Conservation (phyloP, 2,797 vertebrate genomes). For the Thunnus albacares region DNA sequence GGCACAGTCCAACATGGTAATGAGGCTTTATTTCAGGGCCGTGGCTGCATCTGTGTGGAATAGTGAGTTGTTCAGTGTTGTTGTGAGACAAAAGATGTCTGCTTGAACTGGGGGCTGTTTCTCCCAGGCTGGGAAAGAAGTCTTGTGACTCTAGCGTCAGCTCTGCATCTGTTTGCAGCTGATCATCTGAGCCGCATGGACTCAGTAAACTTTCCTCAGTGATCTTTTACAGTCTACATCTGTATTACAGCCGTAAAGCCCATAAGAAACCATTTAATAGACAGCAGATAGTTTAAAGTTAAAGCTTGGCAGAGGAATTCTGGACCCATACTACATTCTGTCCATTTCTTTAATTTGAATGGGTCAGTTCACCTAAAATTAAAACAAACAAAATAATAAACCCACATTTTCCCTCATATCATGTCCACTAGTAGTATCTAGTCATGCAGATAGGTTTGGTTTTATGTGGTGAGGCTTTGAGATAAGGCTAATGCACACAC, state of each 20-base stretch:
- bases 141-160: conserved; percentile 89
- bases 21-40: conserved; percentile 78
- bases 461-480: conserved; percentile 5
- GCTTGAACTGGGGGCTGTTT: conserved; percentile 82
- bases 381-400: background rate
- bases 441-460: background rate
- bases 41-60: conserved; percentile 75
- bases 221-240: conserved; percentile 67
- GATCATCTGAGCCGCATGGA: conserved; percentile 85
- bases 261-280: conserved; percentile 14
- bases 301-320: background rate
- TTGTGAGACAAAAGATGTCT: conserved; percentile 84
- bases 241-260: conserved; percentile 44
- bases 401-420: background rate
- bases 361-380: background rate
- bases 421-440: background rate
- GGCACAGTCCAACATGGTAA: conserved; percentile 79
- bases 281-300: background rate
- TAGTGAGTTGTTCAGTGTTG: conserved; percentile 79
- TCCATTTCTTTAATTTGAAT: conserved; percentile 9
- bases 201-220: conserved; percentile 68
- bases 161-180: conserved; percentile 84
- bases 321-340: background rate
- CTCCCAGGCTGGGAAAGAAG: conserved; percentile 78
- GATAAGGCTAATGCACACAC: conserved; percentile 10